Base-by-base conservation (phyloP, 2,797 vertebrate genomes). In the Poecilia picta region DNA sequence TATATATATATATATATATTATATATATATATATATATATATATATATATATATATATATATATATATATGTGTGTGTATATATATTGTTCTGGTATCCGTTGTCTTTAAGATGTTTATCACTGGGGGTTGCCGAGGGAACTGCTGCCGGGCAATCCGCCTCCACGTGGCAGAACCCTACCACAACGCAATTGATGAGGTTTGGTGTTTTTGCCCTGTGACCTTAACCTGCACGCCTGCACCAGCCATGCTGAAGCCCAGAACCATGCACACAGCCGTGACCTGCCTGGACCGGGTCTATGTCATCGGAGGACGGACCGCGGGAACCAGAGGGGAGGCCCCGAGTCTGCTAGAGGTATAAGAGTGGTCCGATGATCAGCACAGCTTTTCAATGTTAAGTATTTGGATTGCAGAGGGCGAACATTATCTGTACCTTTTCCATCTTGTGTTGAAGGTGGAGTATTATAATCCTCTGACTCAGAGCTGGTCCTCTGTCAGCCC, bases 181-280 rank as follows among this genome's bases (percentile, higher is more conserved):
- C 98, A 99, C 0, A 96, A 99, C 15, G 98, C 98, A 43, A 98
- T 97, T 0, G 97, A 97, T 13, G 97, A 98, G 86, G 96, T 97
- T 13, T 99, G 97, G 98, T 98, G 97, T 93, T 98, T 97, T 92
- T 98, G 98, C 82, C 98, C 98, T 1, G 90, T 96, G 83, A 96
- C 94, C 55, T 95, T 96, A 75, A 96, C 96, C 73, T 97, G 96
- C 83, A 94, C 94, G 4, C 92, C 93, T 46, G 97, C 93, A 31
- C 96, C 97, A 0, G 84, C 95, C 62, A 98, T 99, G 98, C 95
- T 93, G 81, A 96, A 96, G 41, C 96, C 97, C 1, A 97, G 98
- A 86, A 99, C 97, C 88, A 99, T 98, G 96, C 98, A 99, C 85
- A 92, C 97, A 2, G 97, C 97, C 12, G 95, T 99, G 43, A 94